phyloP scores from a whole-genome alignment of 2,113 vertebrate species.

The Noctilio leporinus region DNA sequence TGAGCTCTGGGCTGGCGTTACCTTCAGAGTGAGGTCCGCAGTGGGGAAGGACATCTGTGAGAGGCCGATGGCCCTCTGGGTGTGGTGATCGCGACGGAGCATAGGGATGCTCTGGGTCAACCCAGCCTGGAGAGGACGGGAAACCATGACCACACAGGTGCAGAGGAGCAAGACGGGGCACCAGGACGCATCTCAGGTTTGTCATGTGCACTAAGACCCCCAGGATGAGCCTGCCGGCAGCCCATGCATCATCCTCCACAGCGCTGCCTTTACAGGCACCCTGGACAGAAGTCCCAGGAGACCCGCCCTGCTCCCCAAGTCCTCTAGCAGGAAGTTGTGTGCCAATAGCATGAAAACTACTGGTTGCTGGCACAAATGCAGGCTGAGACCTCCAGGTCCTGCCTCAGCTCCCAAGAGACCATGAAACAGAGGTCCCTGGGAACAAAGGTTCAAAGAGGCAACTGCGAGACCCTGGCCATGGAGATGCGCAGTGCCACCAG shows the following conservation, averaged over 20 bases:
- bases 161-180: accelerated
- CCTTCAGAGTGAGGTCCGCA: conserved; percentile 96
- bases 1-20: conserved; percentile 62
- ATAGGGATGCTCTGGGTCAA: conserved; percentile 93
- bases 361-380: accelerated
- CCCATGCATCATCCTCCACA: neutral
- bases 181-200: neutral
- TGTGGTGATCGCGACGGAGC: conserved; percentile 92
- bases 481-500: accelerated
- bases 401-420: neutral
- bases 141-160: neutral
- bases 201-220: accelerated
- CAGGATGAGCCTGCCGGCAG: neutral
- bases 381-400: neutral
- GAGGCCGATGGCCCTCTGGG: conserved; percentile 92
- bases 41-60: conserved; percentile 94
- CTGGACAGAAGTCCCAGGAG: accelerated
- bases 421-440: accelerated
- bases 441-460: neutral
- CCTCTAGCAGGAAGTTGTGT: neutral
- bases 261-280: accelerated
- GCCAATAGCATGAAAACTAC: accelerated
- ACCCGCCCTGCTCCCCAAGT: no score
- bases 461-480: accelerated
- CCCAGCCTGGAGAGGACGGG: conserved; percentile 78